Conservation (phyloP, 2,113 vertebrate genomes). For the Numenius arquata region DNA sequence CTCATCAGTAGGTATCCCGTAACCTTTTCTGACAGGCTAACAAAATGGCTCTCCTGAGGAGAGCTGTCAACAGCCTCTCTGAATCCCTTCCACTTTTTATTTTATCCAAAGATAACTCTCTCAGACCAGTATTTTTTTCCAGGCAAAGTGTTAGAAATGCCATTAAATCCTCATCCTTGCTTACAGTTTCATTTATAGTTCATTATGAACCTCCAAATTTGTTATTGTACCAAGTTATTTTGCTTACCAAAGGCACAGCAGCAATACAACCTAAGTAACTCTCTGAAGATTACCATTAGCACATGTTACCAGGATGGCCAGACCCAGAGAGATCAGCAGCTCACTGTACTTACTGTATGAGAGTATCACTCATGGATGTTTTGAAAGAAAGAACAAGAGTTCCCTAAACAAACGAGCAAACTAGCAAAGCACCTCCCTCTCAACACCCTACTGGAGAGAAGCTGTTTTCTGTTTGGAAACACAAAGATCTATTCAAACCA, state of each 20-base stretch:
- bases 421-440: not conserved
- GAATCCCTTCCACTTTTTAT: not conserved
- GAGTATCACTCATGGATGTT: not conserved
- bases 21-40: slow-evolving; percentile 1
- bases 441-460: not conserved
- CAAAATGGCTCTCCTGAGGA: slow-evolving; percentile 33
- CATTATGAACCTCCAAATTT: not conserved
- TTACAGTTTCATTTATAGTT: not conserved
- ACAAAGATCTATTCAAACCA: not conserved
- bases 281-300: not conserved
- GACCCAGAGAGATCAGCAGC: not conserved
- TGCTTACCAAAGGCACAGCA: not conserved
- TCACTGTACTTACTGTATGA: not conserved
- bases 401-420: too few species aligned
- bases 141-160: not conserved
- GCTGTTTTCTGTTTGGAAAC: not conserved
- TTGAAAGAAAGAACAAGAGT: not conserved
- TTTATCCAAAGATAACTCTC: not conserved
- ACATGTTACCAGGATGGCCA: not conserved
- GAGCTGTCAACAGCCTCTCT: not conserved
- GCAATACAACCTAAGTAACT: not conserved
- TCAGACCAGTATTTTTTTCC: not conserved
- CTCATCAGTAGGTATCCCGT: not conserved
- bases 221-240: not conserved
- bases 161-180: not conserved